These are phyloP conservation scores for Leptestheria dahalacensis DNA, from an alignment of 1,140 invertebrate genomes.

Conservation along the genomic window DNA sequence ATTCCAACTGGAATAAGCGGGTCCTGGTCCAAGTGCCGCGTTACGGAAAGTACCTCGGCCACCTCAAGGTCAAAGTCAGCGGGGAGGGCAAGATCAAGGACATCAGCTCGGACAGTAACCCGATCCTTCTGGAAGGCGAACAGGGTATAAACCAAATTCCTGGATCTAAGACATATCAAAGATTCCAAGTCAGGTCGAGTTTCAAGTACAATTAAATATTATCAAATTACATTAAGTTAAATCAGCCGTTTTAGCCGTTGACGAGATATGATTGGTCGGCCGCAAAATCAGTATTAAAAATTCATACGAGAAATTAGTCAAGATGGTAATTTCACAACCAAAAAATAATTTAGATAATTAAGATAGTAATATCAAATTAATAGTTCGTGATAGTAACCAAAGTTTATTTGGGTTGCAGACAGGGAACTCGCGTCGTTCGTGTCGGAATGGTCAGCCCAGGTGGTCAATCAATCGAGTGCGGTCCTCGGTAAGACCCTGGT, in stretches of 20 bases:
- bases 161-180: not conserved
- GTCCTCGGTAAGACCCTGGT: not conserved
- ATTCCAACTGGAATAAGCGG: not conserved
- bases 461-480: not conserved
- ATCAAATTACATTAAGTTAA: too few relatives aligned
- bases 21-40: constrained; percentile 6
- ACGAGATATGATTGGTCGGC: too few relatives aligned
- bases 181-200: not conserved
- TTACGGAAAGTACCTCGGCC: constrained; percentile 11
- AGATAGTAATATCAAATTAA: not conserved
- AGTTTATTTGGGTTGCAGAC: too few relatives aligned
- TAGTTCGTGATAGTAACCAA: too few relatives aligned
- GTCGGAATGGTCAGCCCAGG: not conserved
- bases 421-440: not conserved
- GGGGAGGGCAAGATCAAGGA: not conserved
- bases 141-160: not conserved
- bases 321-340: too few relatives aligned
- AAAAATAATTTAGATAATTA: not conserved
- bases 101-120: not conserved
- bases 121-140: not conserved
- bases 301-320: too few relatives aligned
- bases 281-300: too few relatives aligned
- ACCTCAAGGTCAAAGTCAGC: not conserved
- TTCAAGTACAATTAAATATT: not conserved
- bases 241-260: too few relatives aligned